A percentile compares a stretch with the other conserved stretches of the same genome.
Conservation (phyloP, 2,888 invertebrate species). For the Chaetogeoica ovagalla region DNA sequence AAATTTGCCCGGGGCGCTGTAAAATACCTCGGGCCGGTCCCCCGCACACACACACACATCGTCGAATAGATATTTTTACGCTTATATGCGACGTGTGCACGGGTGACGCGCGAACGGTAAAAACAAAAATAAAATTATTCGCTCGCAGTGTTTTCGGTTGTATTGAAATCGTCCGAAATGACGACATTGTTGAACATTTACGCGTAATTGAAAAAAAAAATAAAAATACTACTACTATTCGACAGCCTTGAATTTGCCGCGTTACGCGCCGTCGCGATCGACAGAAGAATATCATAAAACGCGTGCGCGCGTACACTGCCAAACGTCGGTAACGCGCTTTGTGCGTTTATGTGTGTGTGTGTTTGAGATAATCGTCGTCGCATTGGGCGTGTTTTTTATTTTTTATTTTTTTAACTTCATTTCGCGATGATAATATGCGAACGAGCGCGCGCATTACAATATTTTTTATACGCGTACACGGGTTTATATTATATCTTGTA, state of each 20-base stretch:
- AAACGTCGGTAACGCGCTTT: neutral
- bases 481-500: slow-evolving; percentile 15
- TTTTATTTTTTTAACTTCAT: slow-evolving; percentile 8
- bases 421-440: slow-evolving; percentile 37
- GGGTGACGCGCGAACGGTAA: too few relatives aligned
- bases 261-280: slow-evolving; percentile 23
- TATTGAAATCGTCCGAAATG: slow-evolving; percentile 40
- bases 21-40: too few relatives aligned
- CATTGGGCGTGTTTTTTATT: slow-evolving; percentile 17
- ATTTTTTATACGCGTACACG: neutral
- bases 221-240: neutral
- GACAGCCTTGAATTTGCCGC: slow-evolving; percentile 26
- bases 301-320: neutral
- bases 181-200: slow-evolving; percentile 42
- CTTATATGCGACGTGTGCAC: too few relatives aligned
- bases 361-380: slow-evolving; percentile 41
- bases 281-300: neutral
- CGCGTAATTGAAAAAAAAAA: neutral
- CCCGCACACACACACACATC: too few relatives aligned
- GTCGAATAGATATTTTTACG: too few relatives aligned
- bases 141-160: neutral
- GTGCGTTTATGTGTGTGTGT: too few relatives aligned
- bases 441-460: neutral
- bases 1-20: too few relatives aligned
- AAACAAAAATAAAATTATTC: too few relatives aligned